Conservation (phyloP, 1,140 invertebrate genomes). For the Zaprionus nigranus region DNA sequence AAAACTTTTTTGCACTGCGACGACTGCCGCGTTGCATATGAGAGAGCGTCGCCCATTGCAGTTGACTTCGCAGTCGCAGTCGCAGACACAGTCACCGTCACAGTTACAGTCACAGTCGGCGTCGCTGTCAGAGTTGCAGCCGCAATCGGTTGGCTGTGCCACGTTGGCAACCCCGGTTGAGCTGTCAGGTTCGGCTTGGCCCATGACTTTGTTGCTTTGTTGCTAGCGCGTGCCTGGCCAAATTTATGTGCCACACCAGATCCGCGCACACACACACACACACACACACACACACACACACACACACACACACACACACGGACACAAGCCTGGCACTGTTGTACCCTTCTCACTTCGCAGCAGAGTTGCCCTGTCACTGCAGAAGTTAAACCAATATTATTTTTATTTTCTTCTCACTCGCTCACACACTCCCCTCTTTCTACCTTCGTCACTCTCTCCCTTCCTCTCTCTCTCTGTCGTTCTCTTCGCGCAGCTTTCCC, state of each 20-base stretch:
- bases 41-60: neutral
- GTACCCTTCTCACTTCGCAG: neutral
- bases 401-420: constrained; percentile 18
- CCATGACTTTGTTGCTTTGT: constrained; percentile 46
- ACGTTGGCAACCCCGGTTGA: constrained; percentile 11
- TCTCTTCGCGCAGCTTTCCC: constrained; percentile 1
- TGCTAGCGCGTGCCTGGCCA: constrained; percentile 44
- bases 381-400: constrained; percentile 76
- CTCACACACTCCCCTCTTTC: neutral
- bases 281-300: neutral
- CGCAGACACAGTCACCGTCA: neutral
- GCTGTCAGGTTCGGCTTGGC: constrained; percentile 33
- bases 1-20: constrained; percentile 40
- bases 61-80: neutral
- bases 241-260: constrained; percentile 45
- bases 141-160: constrained; percentile 1
- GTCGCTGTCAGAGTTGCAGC: constrained; percentile 1
- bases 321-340: neutral
- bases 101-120: neutral
- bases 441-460: neutral
- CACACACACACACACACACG: neutral
- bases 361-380: constrained; percentile 32
- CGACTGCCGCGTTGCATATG: constrained; percentile 19
- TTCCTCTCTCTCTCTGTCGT: neutral
- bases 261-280: neutral